Conservation (phyloP, 2,888 invertebrate genomes). For the Beris chalybata region DNA sequence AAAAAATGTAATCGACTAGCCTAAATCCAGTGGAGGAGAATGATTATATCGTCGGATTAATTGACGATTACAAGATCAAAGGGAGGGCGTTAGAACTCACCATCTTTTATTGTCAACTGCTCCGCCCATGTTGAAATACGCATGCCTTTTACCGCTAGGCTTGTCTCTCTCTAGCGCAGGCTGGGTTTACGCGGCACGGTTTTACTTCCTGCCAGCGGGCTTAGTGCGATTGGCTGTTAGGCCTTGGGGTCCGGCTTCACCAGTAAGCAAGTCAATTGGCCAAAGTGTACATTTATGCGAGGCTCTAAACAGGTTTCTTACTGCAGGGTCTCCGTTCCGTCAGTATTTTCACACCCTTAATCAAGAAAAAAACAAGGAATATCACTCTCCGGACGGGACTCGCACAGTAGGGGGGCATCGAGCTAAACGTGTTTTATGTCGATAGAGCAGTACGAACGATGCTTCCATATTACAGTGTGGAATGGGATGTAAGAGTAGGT, state of each 20-base stretch:
- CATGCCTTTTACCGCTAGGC: neutral
- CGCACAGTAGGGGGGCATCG: too few relatives aligned
- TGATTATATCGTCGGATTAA: conserved; percentile 16
- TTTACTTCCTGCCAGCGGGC: neutral
- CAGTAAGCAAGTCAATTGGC: conserved; percentile 12
- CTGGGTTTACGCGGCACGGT: neutral
- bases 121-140: conserved; percentile 3
- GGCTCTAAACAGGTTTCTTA: conserved; percentile 21
- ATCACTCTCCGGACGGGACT: too few relatives aligned
- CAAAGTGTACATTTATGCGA: conserved; percentile 24
- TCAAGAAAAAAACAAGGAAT: conserved; percentile 1
- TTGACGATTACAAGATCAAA: conserved; percentile 27
- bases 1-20: too few relatives aligned
- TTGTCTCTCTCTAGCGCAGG: neutral
- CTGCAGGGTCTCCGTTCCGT: neutral
- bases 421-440: neutral
- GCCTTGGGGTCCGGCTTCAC: neutral
- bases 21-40: neutral
- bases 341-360: conserved; percentile 23
- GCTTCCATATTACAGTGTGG: conserved; percentile 14
- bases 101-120: conserved; percentile 14
- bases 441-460: conserved; percentile 2
- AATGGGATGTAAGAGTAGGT: conserved; percentile 25
- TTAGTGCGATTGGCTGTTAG: conserved; percentile 5
- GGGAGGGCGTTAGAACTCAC: conserved; percentile 11